Conservation (phyloP, 2,797 vertebrate genomes). For the Chelon labrosus region DNA sequence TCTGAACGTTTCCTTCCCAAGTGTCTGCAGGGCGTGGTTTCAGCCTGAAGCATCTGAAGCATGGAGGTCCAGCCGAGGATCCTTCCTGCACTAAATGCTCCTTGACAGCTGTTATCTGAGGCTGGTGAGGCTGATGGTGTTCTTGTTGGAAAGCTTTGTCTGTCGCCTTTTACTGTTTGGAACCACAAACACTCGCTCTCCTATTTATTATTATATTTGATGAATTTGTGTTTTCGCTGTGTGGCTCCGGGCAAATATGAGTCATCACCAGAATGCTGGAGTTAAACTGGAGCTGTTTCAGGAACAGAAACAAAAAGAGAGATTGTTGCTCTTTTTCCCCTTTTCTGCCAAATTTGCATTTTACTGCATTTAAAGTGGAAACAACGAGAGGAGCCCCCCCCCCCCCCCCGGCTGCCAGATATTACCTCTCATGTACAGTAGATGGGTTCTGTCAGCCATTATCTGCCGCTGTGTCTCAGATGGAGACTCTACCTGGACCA, state of each 20-base stretch:
- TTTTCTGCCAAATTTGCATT: slow-evolving; percentile 40
- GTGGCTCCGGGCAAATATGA: slow-evolving; percentile 27
- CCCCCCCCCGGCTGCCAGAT: slow-evolving; percentile 24
- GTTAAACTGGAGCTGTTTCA: no score
- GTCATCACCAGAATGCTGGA: slow-evolving; percentile 15
- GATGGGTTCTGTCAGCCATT: slow-evolving; percentile 52
- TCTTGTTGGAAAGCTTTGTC: slow-evolving; percentile 20
- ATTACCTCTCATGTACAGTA: slow-evolving; percentile 46
- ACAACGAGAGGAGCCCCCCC: slow-evolving; percentile 13
- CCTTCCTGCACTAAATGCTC: slow-evolving; percentile 4
- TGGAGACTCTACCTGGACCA: not conserved
- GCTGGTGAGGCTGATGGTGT: slow-evolving; percentile 15
- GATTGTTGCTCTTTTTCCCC: slow-evolving; percentile 2
- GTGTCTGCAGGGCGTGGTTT: no score
- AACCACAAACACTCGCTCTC: slow-evolving; percentile 10
- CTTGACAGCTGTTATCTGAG: slow-evolving; percentile 32
- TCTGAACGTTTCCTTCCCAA: not conserved
- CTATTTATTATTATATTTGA: not conserved
- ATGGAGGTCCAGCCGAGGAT: no score
- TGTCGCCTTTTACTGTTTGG: slow-evolving; percentile 8
- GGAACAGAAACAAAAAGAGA: not conserved
- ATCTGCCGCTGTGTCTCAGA: slow-evolving; percentile 24
- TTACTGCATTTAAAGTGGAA: slow-evolving; percentile 42
- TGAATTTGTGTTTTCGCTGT: slow-evolving; percentile 20
- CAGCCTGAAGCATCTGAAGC: no score